These are phyloP conservation scores for Lepidurus apus DNA, from an alignment of 1,140 invertebrate genomes.

Conservation along the genomic window DNA sequence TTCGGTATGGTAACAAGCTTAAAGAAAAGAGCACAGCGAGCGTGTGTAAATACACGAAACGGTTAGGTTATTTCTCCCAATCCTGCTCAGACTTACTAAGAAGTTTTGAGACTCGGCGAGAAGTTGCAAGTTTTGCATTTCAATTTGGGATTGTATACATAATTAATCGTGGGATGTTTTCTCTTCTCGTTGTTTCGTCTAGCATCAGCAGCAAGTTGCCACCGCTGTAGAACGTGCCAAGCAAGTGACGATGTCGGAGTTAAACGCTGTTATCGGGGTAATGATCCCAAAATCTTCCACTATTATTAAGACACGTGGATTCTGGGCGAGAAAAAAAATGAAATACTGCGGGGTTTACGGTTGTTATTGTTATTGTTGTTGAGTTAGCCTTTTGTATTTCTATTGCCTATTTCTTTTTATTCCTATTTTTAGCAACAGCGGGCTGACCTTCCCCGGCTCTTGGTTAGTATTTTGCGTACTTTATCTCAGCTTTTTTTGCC, in stretches of 20 bases:
- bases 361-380: slow-evolving; percentile 29
- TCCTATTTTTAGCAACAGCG: slow-evolving; percentile 41
- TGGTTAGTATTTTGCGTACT: slow-evolving; percentile 40
- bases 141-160: slow-evolving; percentile 5
- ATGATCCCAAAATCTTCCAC: slow-evolving; percentile 46
- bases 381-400: slow-evolving; percentile 22
- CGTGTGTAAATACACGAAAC: too few relatives aligned
- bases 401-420: slow-evolving; percentile 34
- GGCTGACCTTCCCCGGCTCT: slow-evolving; percentile 41
- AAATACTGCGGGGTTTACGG: slow-evolving; percentile 15
- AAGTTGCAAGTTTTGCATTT: slow-evolving; percentile 8
- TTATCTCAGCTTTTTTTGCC: neutral
- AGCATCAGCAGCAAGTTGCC: slow-evolving; percentile 97
- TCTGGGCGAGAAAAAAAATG: neutral
- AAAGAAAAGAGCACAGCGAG: too few relatives aligned
- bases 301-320: slow-evolving; percentile 9
- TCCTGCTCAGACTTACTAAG: too few relatives aligned
- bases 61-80: too few relatives aligned
- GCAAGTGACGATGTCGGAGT: slow-evolving; percentile 97
- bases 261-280: slow-evolving; percentile 92
- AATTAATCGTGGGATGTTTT: neutral
- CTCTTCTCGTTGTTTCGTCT: slow-evolving; percentile 22
- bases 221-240: slow-evolving; percentile 96
- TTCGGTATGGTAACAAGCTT: too few relatives aligned
- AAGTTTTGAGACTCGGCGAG: neutral